Evolutionary conservation across 2,888 invertebrate genomes (phyloP).

Genomic region (Pseudococcus viburni): DNA sequence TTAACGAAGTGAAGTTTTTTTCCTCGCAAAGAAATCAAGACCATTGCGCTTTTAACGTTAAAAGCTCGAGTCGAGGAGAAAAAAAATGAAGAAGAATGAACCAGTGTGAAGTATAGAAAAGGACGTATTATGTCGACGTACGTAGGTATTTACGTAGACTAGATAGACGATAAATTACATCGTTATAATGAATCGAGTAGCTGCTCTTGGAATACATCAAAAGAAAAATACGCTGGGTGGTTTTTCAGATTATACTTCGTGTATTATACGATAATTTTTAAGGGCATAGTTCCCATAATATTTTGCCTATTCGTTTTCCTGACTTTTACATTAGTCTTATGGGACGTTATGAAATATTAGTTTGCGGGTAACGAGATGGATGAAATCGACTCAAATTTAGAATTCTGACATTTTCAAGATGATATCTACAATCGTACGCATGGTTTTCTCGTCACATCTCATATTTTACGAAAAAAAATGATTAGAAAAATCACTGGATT

Average conservation of each 20-base stretch:
- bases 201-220: background rate
- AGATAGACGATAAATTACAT: background rate
- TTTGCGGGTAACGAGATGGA: too few relatives aligned
- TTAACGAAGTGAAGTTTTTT: background rate
- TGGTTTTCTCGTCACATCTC: too few relatives aligned
- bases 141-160: background rate
- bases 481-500: too few relatives aligned
- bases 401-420: too few relatives aligned
- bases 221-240: background rate
- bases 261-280: background rate
- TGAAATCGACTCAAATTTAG: too few relatives aligned
- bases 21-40: background rate
- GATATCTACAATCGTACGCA: too few relatives aligned
- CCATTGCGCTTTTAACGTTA: slow-evolving; percentile 20
- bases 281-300: too few relatives aligned
- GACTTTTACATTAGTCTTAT: too few relatives aligned
- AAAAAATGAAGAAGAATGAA: background rate
- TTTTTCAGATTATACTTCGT: background rate
- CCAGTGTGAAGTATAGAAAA: background rate
- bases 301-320: too few relatives aligned
- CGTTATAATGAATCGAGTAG: slow-evolving; percentile 16
- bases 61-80: background rate
- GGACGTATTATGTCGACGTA: background rate
- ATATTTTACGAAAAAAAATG: too few relatives aligned
- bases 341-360: too few relatives aligned